phyloP scores from a whole-genome alignment of 2,888 invertebrate species.

The Chymomyza procnemis region DNA sequence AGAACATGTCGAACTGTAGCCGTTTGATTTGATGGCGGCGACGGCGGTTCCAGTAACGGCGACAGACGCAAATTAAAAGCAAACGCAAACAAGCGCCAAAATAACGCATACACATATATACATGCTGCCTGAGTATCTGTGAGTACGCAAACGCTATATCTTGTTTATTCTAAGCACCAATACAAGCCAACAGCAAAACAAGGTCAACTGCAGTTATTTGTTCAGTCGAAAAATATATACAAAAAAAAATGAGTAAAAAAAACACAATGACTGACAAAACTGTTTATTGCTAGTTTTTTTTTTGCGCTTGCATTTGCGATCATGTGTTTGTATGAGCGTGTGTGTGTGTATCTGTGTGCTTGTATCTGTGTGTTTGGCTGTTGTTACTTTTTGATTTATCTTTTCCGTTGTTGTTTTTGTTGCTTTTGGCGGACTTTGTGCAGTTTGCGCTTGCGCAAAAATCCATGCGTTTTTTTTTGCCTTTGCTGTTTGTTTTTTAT shows the following conservation, averaged over 20 bases:
- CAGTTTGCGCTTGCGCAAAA: conserved; percentile 54
- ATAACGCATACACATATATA: conserved; percentile 24
- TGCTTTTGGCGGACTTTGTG: conserved; percentile 38
- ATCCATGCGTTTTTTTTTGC: conserved; percentile 43
- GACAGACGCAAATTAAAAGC: conserved; percentile 44
- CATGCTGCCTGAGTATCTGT: conserved; percentile 7
- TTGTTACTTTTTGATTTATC: conserved; percentile 72
- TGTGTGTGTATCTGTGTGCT: conserved; percentile 36
- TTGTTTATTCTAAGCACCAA: conserved; percentile 68
- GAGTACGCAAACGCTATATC: conserved; percentile 43
- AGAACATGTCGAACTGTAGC: not conserved
- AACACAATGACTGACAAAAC: conserved; percentile 19
- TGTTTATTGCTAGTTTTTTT: conserved; percentile 22
- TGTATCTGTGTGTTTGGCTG: conserved; percentile 12
- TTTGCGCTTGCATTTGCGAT: conserved; percentile 24
- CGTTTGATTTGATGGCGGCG: not conserved
- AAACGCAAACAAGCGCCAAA: conserved; percentile 60
- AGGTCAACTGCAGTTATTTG: conserved; percentile 74
- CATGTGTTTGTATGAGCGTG: conserved; percentile 14
- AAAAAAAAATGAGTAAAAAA: conserved; percentile 28
- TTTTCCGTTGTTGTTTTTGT: conserved; percentile 60
- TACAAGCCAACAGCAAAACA: conserved; percentile 56
- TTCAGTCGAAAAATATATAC: conserved; percentile 30
- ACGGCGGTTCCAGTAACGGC: conserved; percentile 4
- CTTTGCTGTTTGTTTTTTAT: not conserved